These are phyloP conservation scores for Nycteola revayana DNA, from an alignment of 2,888 invertebrate species.

Conservation along the genomic window DNA sequence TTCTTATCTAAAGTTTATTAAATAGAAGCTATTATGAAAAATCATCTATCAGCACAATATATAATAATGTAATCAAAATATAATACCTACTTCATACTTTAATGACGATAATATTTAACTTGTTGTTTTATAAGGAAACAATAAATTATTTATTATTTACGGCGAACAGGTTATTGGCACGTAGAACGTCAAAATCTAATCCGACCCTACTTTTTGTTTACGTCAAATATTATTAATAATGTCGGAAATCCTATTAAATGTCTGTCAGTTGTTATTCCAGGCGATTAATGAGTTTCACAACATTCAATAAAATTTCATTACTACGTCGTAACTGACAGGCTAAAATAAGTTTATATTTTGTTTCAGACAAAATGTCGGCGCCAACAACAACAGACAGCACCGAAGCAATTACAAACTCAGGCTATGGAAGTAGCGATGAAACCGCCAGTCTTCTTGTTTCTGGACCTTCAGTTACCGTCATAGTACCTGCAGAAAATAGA, in stretches of 20 bases:
- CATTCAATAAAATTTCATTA: conserved; percentile 6
- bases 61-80: no score
- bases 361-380: conserved; percentile 56
- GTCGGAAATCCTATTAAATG: conserved; percentile 9
- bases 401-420: conserved; percentile 83
- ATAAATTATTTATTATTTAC: conserved; percentile 25
- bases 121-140: conserved; percentile 19
- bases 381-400: conserved; percentile 78
- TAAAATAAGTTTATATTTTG: conserved; percentile 1
- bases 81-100: no score
- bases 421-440: conserved; percentile 90
- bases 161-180: conserved; percentile 18
- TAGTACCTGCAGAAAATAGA: conserved; percentile 72
- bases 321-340: neutral
- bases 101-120: no score
- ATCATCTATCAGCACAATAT: no score
- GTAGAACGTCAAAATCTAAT: conserved; percentile 11
- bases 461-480: conserved; percentile 81
- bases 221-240: conserved; percentile 22
- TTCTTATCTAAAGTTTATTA: no score
- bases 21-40: no score
- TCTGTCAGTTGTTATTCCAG: conserved; percentile 11
- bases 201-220: conserved; percentile 13
- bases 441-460: conserved; percentile 90
- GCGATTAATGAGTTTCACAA: conserved; percentile 9